Conservation (phyloP, 2,888 invertebrate species). For the Parelbella ahira region DNA sequence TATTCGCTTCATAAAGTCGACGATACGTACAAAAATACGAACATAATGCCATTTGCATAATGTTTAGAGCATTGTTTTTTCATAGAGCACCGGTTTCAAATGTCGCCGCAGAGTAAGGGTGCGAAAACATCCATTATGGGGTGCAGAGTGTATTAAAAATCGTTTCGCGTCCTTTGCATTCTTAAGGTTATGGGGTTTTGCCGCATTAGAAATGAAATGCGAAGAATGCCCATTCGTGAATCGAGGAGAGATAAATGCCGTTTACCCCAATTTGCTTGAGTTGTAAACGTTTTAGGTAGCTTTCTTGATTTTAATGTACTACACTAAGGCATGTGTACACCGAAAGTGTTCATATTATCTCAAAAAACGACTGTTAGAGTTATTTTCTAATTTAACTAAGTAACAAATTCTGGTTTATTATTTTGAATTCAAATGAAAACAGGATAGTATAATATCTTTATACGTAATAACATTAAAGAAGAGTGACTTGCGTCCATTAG, state of each 20-base stretch:
- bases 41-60: constrained; percentile 80
- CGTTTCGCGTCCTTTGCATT: constrained; percentile 70
- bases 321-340: too few species aligned
- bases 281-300: constrained; percentile 4
- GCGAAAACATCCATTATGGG: constrained; percentile 74
- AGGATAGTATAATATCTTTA: too few species aligned
- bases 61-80: constrained; percentile 77
- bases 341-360: too few species aligned
- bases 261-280: constrained; percentile 9
- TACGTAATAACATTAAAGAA: too few species aligned
- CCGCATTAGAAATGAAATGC: constrained; percentile 42
- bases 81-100: constrained; percentile 74
- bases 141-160: constrained; percentile 76
- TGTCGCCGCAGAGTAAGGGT: constrained; percentile 75
- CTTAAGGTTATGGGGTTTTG: constrained; percentile 69
- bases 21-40: constrained; percentile 76
- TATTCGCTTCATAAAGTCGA: constrained; percentile 74
- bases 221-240: constrained; percentile 25
- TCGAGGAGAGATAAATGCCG: constrained; percentile 12
- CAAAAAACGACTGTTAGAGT: too few species aligned
- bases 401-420: too few species aligned
- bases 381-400: too few species aligned
- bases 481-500: too few species aligned
- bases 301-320: too few species aligned
- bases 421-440: too few species aligned